Evolutionary conservation across 2,888 invertebrate species (phyloP).

Genomic region (Harpagoxenus sublaevis): DNA sequence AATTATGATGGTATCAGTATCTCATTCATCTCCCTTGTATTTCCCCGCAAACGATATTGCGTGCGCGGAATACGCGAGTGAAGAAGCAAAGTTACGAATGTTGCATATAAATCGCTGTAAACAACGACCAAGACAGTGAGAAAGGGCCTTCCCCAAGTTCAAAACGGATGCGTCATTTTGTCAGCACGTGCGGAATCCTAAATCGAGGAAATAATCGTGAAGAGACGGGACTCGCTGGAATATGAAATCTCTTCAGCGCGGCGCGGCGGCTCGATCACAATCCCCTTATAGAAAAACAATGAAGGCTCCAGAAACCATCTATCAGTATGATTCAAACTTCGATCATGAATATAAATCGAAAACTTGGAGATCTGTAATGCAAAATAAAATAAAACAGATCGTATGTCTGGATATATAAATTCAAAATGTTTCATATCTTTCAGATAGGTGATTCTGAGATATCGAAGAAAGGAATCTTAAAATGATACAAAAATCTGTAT

Average conservation of each 20-base stretch:
- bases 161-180: constrained; percentile 35
- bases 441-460: background rate
- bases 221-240: background rate
- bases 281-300: background rate
- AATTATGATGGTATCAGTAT: constrained; percentile 53
- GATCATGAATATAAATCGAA: background rate
- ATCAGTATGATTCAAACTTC: background rate
- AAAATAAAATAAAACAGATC: constrained; percentile 11
- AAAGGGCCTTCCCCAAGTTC: constrained; percentile 65
- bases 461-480: background rate
- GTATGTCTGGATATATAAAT: background rate
- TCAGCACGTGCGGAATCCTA: constrained; percentile 29
- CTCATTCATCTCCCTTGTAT: constrained; percentile 20
- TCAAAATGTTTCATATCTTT: background rate
- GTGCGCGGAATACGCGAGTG: constrained; percentile 58
- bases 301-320: background rate
- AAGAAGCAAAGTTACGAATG: constrained; percentile 9
- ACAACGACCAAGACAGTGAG: constrained; percentile 35
- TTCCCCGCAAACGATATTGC: constrained; percentile 52
- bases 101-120: constrained; percentile 55
- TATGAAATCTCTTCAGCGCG: background rate
- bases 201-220: constrained; percentile 31
- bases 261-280: background rate
- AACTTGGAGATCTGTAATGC: background rate
- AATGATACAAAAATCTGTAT: background rate